Conservation (phyloP, 2,888 invertebrate species). For the Sialis lutaria region DNA sequence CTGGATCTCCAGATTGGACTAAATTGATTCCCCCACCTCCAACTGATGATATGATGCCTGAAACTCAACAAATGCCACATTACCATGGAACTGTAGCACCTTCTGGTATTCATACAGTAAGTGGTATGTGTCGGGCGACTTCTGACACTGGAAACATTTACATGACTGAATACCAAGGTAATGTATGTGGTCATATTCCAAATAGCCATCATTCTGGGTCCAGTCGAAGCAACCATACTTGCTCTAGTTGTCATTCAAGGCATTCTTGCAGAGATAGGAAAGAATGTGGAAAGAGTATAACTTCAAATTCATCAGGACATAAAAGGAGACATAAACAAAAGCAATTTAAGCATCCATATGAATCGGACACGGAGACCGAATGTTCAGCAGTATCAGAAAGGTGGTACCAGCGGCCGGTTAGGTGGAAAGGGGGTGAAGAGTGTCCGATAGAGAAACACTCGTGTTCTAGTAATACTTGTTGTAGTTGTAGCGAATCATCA, state of each 20-base stretch:
- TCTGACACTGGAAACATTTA: neutral
- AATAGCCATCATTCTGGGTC: neutral
- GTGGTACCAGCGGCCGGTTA: constrained; percentile 17
- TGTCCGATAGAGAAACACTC: constrained; percentile 27
- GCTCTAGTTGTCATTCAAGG: neutral
- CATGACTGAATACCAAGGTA: neutral
- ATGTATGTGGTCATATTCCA: neutral
- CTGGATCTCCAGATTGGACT: constrained; percentile 33
- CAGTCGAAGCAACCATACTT: neutral
- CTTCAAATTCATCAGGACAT: neutral
- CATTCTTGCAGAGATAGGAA: neutral
- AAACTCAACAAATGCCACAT: constrained; percentile 19
- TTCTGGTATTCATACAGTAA: constrained; percentile 9
- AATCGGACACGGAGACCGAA: neutral
- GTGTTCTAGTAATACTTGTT: constrained; percentile 35
- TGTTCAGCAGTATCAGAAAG: constrained; percentile 12
- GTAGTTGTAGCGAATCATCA: constrained; percentile 44
- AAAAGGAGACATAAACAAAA: neutral
- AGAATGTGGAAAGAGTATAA: neutral
- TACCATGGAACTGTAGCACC: constrained; percentile 17
- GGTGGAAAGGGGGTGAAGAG: constrained; percentile 22
- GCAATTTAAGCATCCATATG: neutral
- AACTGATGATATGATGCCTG: constrained; percentile 32
- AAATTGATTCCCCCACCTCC: constrained; percentile 41
- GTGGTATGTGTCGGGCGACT: neutral